These are phyloP conservation scores for Melopsittacus undulatus DNA, from an alignment of 2,797 vertebrate species.

Conservation along the genomic window DNA sequence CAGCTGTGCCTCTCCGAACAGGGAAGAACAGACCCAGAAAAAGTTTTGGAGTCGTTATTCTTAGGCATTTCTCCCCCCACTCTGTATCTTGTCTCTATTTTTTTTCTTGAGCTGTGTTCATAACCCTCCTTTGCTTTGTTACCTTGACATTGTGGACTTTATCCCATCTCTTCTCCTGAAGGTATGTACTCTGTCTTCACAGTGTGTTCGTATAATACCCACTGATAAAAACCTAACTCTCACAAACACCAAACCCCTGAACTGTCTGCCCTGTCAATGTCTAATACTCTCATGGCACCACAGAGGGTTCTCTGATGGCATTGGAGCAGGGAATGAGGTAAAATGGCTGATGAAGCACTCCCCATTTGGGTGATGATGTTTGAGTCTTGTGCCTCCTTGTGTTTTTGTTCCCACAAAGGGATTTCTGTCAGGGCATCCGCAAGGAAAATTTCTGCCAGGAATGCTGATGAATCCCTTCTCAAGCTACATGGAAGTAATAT, in stretches of 20 bases:
- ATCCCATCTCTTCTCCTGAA: conserved; percentile 43
- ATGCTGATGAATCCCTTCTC: neutral
- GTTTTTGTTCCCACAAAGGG: neutral
- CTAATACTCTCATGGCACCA: neutral
- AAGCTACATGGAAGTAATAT: neutral
- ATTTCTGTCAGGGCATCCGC: neutral
- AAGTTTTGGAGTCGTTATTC: conserved; percentile 87
- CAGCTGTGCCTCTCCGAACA: conserved; percentile 84
- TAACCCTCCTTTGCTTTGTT: conserved; percentile 56
- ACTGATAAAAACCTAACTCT: conserved; percentile 11
- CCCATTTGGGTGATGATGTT: neutral
- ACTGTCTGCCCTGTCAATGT: conserved; percentile 24
- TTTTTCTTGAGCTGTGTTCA: conserved; percentile 34
- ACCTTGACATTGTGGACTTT: conserved; percentile 24
- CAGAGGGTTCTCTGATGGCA: conserved; percentile 12
- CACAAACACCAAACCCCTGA: neutral
- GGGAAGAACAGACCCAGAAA: conserved; percentile 82
- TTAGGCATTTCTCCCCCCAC: conserved; percentile 74
- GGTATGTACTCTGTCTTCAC: conserved; percentile 36
- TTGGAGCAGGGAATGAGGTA: neutral
- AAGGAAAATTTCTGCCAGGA: neutral
- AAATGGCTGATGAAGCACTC: neutral
- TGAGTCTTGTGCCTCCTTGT: neutral
- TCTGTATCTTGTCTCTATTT: neutral
- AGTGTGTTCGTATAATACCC: conserved; percentile 35